Percentiles rank a stretch among this genome's conserved stretches.
These are phyloP conservation scores for Clinocottus analis DNA, from an alignment of 2,113 vertebrate genomes.

Conservation along the genomic window DNA sequence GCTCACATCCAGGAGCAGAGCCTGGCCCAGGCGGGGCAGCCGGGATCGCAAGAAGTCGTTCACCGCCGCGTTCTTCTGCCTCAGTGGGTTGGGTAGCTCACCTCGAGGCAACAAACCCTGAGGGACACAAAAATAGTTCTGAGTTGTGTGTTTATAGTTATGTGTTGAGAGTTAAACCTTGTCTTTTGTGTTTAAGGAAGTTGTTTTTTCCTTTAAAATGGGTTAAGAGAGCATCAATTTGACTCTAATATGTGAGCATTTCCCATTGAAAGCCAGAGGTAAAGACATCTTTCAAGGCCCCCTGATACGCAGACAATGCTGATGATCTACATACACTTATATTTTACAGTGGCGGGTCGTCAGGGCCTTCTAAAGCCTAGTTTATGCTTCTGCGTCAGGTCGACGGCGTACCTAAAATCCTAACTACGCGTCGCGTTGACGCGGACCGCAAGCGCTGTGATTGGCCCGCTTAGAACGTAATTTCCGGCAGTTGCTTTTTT, in stretches of 20 bases:
- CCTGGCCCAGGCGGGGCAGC: slow-evolving; percentile 87
- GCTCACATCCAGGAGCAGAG: slow-evolving; percentile 91
- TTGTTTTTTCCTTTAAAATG: neutral
- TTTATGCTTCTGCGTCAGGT: no score
- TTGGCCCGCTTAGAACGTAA: no score
- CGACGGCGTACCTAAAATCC: no score
- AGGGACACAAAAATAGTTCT: slow-evolving; percentile 1
- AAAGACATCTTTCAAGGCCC: neutral
- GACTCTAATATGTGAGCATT: neutral
- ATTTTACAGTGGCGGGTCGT: no score
- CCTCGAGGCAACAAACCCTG: slow-evolving; percentile 96
- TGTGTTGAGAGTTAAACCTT: neutral
- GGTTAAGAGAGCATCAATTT: neutral
- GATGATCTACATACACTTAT: neutral
- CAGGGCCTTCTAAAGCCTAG: no score
- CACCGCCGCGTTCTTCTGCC: slow-evolving; percentile 93
- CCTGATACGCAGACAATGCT: neutral
- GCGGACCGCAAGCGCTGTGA: no score
- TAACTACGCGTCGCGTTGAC: no score
- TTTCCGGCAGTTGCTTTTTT: no score
- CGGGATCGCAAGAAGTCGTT: slow-evolving; percentile 89
- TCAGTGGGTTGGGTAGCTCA: slow-evolving; percentile 93
- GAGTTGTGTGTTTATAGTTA: neutral
- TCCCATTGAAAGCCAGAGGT: neutral
- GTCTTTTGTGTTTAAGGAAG: neutral